Percentiles rank a stretch among this genome's conserved stretches.
Evolutionary conservation across 2,888 invertebrate species (phyloP).

Genomic region (Coremacera marginata): DNA sequence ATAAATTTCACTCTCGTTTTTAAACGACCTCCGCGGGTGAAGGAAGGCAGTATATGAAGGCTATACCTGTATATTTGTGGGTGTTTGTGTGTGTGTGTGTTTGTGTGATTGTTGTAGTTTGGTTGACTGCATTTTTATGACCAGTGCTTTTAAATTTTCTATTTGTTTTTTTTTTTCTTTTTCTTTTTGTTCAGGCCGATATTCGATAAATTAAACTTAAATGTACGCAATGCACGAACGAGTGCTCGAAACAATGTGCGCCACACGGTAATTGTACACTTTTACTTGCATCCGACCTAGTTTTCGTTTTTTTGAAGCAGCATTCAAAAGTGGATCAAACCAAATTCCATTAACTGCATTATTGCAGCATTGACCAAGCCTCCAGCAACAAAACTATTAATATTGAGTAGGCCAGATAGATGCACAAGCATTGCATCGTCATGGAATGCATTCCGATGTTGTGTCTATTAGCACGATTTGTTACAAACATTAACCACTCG

Average conservation of each 20-base stretch:
- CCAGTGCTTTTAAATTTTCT: neutral
- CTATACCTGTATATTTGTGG: neutral
- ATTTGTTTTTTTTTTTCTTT: neutral
- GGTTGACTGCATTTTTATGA: neutral
- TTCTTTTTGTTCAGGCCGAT: neutral
- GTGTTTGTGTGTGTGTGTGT: neutral
- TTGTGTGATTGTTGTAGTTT: neutral
- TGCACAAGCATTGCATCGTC: no score
- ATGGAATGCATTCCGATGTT: neutral
- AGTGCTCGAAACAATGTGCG: neutral
- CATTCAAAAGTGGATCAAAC: no score
- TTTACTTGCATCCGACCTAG: no score
- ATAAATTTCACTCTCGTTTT: conserved; percentile 36
- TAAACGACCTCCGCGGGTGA: conserved; percentile 44
- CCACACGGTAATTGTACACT: no score
- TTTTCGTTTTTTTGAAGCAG: no score
- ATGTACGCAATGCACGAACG: neutral
- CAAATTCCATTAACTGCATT: no score
- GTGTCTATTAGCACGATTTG: neutral
- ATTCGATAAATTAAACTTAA: neutral
- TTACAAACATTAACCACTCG: neutral
- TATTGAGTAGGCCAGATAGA: no score
- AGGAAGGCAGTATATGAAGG: neutral
- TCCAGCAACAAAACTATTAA: no score
- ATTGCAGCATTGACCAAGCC: no score